Percentiles rank a stretch among this genome's conserved stretches.
phyloP scores from a whole-genome alignment of 2,113 vertebrate species.

The Rutilus rutilus region DNA sequence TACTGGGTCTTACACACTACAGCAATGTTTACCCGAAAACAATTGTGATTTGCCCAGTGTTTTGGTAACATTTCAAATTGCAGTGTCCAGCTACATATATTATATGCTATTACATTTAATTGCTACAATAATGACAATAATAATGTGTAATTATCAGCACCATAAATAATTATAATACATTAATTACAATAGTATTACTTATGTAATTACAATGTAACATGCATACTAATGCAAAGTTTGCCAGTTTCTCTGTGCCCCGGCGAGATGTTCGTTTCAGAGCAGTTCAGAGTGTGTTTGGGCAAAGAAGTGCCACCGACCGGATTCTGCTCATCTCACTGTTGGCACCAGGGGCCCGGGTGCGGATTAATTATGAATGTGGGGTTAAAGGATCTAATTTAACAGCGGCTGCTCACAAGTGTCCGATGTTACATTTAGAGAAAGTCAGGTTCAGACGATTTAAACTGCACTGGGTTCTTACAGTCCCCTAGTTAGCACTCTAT shows the following conservation, averaged over 20 bases:
- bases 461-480: constrained; percentile 10
- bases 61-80: constrained; percentile 29
- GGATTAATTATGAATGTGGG: constrained; percentile 72
- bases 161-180: constrained; percentile 10
- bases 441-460: constrained; percentile 21
- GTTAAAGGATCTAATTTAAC: constrained; percentile 75
- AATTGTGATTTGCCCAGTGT: neutral
- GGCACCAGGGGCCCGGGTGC: constrained; percentile 65
- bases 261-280: neutral
- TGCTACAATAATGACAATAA: neutral
- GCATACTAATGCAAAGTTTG: neutral
- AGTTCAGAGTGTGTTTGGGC: constrained; percentile 23
- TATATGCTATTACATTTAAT: neutral
- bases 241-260: neutral
- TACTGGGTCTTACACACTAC: constrained; percentile 10
- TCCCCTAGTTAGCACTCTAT: constrained; percentile 26
- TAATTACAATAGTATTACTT: constrained; percentile 1
- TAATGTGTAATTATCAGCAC: neutral
- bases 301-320: constrained; percentile 32
- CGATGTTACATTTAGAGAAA: constrained; percentile 39
- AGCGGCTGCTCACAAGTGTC: constrained; percentile 40
- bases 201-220: constrained; percentile 4
- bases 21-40: constrained; percentile 1
- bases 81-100: neutral
- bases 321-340: constrained; percentile 64